These are phyloP conservation scores for Mesaphorura yosii DNA, from an alignment of 1,140 invertebrate species.

Conservation along the genomic window DNA sequence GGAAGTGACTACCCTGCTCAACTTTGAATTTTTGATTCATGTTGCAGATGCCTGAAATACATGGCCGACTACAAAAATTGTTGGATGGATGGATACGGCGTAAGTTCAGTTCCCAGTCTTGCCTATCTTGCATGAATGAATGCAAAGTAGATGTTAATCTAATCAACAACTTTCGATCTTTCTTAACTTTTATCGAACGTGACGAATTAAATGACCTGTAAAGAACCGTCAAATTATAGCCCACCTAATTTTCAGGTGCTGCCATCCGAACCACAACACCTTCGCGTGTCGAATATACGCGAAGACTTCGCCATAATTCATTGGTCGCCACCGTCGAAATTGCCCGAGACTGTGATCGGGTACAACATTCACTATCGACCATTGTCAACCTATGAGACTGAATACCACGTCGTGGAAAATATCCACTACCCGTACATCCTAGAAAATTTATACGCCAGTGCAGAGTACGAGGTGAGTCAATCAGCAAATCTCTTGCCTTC, in stretches of 20 bases:
- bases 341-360: constrained; percentile 55
- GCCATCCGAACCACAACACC: constrained; percentile 51
- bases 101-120: too few relatives aligned
- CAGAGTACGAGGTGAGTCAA: constrained; percentile 57
- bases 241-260: too few relatives aligned
- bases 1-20: too few relatives aligned
- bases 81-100: constrained; percentile 67
- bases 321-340: constrained; percentile 57
- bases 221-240: too few relatives aligned
- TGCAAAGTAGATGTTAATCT: too few relatives aligned
- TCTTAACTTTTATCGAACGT: too few relatives aligned
- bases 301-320: constrained; percentile 61
- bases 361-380: constrained; percentile 57
- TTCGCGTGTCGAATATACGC: constrained; percentile 58
- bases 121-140: too few relatives aligned
- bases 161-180: too few relatives aligned
- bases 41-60: constrained; percentile 60
- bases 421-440: constrained; percentile 54
- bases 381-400: constrained; percentile 37
- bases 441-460: constrained; percentile 56
- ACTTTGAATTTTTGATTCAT: too few relatives aligned
- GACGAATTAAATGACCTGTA: too few relatives aligned
- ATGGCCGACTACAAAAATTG: constrained; percentile 67
- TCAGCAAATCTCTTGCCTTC: not conserved
- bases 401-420: constrained; percentile 41